Conservation (phyloP, 2,113 vertebrate species). For the Eulemur macaco region DNA sequence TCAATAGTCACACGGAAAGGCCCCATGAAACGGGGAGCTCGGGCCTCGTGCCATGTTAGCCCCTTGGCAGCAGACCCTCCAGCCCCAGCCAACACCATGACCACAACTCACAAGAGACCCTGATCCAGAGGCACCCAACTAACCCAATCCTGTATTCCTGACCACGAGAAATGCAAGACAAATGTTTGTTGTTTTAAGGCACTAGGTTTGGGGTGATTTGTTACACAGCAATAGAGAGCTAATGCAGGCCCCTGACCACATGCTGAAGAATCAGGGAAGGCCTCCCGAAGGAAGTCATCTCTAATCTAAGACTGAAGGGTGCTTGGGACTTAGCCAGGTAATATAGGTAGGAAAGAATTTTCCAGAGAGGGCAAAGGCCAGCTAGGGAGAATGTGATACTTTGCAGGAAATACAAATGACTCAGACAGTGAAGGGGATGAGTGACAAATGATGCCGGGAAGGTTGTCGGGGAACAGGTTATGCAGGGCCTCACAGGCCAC, state of each 20-base stretch:
- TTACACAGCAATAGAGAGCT: not conserved
- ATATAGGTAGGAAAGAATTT: not conserved
- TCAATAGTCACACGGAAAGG: not conserved
- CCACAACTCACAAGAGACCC: not conserved
- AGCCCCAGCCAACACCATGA: not conserved
- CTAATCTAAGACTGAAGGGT: not conserved
- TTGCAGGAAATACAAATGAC: not conserved
- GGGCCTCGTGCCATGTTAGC: not conserved
- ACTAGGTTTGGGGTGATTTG: not conserved
- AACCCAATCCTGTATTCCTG: not conserved
- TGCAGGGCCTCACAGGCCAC: accelerated
- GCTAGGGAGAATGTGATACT: not conserved
- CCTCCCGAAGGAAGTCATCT: not conserved
- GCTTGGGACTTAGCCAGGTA: not conserved
- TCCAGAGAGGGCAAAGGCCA: not conserved
- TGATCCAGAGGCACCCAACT: not conserved
- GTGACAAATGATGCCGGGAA: not conserved
- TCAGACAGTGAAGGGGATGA: not conserved
- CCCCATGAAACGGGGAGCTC: not conserved
- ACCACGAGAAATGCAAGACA: not conserved
- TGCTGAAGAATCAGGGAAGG: not conserved
- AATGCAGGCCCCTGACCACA: not conserved
- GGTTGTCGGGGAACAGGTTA: not conserved
- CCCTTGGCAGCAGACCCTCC: not conserved
- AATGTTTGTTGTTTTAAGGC: not conserved